Conservation (phyloP, 2,797 vertebrate species). For the Pelodytes ibericus region DNA sequence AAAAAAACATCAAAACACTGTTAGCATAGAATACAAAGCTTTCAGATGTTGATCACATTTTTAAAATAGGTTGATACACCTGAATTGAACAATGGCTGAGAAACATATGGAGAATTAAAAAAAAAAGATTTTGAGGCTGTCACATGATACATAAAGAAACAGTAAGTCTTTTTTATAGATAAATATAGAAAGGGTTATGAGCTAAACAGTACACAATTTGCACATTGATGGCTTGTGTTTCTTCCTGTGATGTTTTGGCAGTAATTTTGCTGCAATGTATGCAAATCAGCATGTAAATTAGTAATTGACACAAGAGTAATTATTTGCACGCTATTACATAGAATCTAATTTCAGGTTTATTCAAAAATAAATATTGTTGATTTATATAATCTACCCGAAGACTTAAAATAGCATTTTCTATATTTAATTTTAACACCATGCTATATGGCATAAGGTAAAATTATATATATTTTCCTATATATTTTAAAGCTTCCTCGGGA, state of each 20-base stretch:
- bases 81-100: slow-evolving; percentile 44
- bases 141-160: slow-evolving; percentile 18
- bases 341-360: neutral
- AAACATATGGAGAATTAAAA: slow-evolving; percentile 29
- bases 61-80: slow-evolving; percentile 39
- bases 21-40: slow-evolving; percentile 63
- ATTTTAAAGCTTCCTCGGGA: too few relatives aligned
- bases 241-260: neutral
- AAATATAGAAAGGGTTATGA: neutral
- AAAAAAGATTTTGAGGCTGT: slow-evolving; percentile 13
- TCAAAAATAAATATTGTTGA: neutral
- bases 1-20: slow-evolving; percentile 62
- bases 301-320: neutral
- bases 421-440: neutral
- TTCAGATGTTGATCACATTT: slow-evolving; percentile 58
- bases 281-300: slow-evolving; percentile 14
- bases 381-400: neutral
- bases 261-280: neutral
- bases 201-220: neutral
- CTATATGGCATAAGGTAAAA: too few relatives aligned
- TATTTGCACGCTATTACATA: neutral
- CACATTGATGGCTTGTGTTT: neutral
- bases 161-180: neutral
- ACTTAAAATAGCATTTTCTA: neutral
- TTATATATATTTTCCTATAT: too few relatives aligned